Percentiles rank a stretch among this genome's conserved stretches.
phyloP scores from a whole-genome alignment of 2,888 invertebrate genomes.

The Acrocyrtus sp. region DNA sequence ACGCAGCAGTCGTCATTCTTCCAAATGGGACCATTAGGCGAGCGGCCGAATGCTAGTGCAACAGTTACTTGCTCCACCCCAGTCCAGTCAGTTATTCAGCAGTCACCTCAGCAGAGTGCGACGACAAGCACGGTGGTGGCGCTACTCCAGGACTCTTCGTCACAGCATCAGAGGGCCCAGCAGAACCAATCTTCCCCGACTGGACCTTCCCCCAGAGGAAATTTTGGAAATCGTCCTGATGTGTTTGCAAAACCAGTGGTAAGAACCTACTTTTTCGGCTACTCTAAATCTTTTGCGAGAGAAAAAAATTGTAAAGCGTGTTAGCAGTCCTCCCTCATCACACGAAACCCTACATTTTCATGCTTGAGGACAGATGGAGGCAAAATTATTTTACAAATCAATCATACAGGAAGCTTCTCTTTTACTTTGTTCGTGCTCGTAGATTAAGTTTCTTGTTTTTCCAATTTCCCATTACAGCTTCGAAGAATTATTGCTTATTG shows the following conservation, averaged over 20 bases:
- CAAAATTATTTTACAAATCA: no score
- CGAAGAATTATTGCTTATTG: no score
- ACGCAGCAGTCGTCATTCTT: constrained; percentile 29
- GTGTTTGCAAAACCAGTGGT: constrained; percentile 69
- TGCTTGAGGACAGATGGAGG: no score
- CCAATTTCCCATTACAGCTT: no score
- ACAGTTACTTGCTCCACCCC: constrained; percentile 4
- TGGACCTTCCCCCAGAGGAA: constrained; percentile 19
- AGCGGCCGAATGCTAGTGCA: constrained; percentile 11
- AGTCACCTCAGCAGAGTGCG: constrained; percentile 22
- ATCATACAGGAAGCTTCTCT: no score
- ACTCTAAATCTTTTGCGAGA: neutral
- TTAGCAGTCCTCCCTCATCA: neutral
- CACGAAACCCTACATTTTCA: constrained; percentile 3
- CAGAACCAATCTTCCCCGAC: constrained; percentile 38
- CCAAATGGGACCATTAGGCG: constrained; percentile 8
- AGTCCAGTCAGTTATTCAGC: constrained; percentile 37
- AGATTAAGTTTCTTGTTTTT: no score
- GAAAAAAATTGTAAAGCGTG: neutral
- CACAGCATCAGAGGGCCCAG: constrained; percentile 33
- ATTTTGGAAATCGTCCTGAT: constrained; percentile 64
- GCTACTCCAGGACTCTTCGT: constrained; percentile 43
- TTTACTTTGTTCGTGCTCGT: no score
- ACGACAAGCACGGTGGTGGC: constrained; percentile 38
- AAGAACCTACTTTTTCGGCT: constrained; percentile 8